Conservation (phyloP, 2,113 vertebrate genomes). For the Girardinichthys multiradiatus region DNA sequence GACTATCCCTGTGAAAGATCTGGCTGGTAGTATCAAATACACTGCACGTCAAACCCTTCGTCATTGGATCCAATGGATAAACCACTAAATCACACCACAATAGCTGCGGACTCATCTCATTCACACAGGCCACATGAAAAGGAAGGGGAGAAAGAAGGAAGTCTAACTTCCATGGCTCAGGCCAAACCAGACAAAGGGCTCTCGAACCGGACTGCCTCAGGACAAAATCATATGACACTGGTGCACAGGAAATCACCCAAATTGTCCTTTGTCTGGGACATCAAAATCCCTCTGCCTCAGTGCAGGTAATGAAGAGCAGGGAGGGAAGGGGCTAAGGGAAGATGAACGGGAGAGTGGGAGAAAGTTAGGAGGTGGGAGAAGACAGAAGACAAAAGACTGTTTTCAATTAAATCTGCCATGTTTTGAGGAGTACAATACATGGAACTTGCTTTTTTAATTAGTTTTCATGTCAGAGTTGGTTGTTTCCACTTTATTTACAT, state of each 20-base stretch:
- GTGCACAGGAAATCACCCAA: conserved; percentile 82
- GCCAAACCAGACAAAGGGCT: conserved; percentile 76
- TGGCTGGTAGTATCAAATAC: conserved; percentile 77
- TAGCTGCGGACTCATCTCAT: conserved; percentile 64
- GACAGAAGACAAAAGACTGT: conserved; percentile 12
- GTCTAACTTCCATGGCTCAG: conserved; percentile 79
- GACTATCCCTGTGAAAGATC: conserved; percentile 71
- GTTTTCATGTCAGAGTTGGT: neutral
- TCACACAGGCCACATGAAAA: conserved; percentile 82
- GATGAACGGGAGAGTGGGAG: conserved; percentile 16
- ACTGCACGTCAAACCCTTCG: conserved; percentile 73
- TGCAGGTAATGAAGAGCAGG: conserved; percentile 17
- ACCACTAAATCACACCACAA: conserved; percentile 82
- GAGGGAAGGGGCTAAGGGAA: conserved; percentile 19
- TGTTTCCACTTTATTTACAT: neutral
- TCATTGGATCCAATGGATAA: conserved; percentile 77
- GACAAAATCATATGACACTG: conserved; percentile 83
- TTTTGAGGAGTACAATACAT: neutral
- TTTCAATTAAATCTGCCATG: neutral
- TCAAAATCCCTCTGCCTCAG: conserved; percentile 67
- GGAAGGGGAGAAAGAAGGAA: conserved; percentile 80
- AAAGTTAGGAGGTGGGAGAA: conserved; percentile 4
- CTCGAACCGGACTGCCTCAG: conserved; percentile 75
- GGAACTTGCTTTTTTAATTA: neutral
- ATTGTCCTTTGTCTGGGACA: conserved; percentile 80